A percentile compares a stretch with the other conserved stretches of the same genome.
phyloP scores from a whole-genome alignment of 2,113 vertebrate genomes.

The Burhinus oedicnemus region DNA sequence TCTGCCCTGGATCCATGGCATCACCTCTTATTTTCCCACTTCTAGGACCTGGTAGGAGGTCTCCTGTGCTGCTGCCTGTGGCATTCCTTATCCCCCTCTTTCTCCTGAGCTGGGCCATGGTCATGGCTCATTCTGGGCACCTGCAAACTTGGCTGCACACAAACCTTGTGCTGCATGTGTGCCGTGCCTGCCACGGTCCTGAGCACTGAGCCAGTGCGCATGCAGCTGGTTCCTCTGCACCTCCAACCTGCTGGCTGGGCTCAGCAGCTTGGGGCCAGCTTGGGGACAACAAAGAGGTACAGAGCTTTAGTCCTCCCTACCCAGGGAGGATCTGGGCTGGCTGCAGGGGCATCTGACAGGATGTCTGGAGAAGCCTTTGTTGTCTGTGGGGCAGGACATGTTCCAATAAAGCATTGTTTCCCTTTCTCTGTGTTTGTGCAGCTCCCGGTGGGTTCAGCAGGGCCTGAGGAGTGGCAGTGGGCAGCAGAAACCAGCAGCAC shows the following conservation, averaged over 20 bases:
- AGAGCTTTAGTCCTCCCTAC: not conserved
- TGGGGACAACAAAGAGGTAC: not conserved
- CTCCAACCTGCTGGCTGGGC: not conserved
- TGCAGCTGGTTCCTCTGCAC: not conserved
- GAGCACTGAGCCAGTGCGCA: not conserved
- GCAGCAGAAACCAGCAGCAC: not conserved
- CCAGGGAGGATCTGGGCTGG: not conserved
- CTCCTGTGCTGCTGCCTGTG: not conserved
- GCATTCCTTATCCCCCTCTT: not conserved
- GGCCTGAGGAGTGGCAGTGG: not conserved
- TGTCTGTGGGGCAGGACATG: not conserved
- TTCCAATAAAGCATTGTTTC: not conserved
- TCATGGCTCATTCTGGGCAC: not conserved
- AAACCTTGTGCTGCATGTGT: not conserved
- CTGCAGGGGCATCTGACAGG: not conserved
- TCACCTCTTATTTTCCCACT: not conserved
- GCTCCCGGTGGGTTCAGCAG: not conserved
- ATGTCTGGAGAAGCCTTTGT: not conserved
- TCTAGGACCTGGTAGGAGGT: not conserved
- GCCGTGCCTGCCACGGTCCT: accelerated
- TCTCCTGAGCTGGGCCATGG: not conserved
- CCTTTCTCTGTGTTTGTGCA: not conserved
- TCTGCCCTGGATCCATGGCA: not conserved
- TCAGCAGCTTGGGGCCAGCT: not conserved
- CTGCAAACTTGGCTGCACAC: not conserved